A percentile compares a stretch with the other conserved stretches of the same genome.
Evolutionary conservation across 2,888 invertebrate genomes (phyloP).

Genomic region (Nomada ruficornis): DNA sequence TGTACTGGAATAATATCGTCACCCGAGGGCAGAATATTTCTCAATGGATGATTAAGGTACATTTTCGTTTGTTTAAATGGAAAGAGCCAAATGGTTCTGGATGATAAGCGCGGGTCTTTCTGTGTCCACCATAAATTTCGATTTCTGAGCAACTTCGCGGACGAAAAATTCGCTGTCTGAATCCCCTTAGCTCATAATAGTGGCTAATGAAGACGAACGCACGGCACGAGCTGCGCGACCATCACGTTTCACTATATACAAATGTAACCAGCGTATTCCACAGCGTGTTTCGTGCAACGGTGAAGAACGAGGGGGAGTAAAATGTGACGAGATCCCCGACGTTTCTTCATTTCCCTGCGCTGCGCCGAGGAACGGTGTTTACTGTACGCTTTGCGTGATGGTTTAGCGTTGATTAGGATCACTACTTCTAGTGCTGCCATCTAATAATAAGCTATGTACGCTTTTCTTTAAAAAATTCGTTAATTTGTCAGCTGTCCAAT

Average conservation of each 20-base stretch:
- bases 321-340: background rate
- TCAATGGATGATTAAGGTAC: background rate
- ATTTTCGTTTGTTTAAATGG: background rate
- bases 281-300: background rate
- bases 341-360: background rate
- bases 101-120: background rate
- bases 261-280: conserved; percentile 30
- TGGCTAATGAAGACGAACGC: conserved; percentile 54
- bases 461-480: too few species aligned
- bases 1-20: too few species aligned
- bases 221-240: conserved; percentile 19
- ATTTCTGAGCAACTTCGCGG: conserved; percentile 48
- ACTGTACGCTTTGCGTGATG: background rate
- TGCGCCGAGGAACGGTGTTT: background rate
- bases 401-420: background rate
- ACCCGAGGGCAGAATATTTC: background rate
- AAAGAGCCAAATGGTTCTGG: background rate
- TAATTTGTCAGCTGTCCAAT: too few species aligned
- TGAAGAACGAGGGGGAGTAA: background rate
- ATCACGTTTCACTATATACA: conserved; percentile 51
- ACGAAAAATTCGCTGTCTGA: conserved; percentile 49
- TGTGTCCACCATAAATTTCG: conserved; percentile 51
- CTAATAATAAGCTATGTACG: background rate
- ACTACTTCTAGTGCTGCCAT: background rate
- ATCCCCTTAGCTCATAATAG: conserved; percentile 57